Evolutionary conservation across 2,888 invertebrate species (phyloP).

Genomic region (Drosophila formosana): DNA sequence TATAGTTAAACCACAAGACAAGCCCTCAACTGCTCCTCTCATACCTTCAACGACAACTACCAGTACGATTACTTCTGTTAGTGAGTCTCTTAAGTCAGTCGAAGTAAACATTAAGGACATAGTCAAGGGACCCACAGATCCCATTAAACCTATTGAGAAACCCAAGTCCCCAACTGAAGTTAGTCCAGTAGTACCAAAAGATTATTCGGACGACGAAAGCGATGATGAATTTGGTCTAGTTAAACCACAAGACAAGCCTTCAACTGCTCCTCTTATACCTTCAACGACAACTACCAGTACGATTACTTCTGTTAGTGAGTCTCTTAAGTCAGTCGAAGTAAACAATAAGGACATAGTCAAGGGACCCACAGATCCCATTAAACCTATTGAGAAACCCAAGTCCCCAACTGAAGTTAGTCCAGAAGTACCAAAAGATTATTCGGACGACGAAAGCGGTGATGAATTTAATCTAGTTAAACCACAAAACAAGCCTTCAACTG

Average conservation of each 20-base stretch:
- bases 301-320: slow-evolving; percentile 7
- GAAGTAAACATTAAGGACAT: neutral
- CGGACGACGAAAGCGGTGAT: slow-evolving; percentile 15
- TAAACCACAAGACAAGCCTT: neutral
- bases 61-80: neutral
- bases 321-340: slow-evolving; percentile 3
- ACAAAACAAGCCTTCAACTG: neutral
- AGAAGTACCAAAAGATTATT: neutral
- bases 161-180: slow-evolving; percentile 5
- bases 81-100: slow-evolving; percentile 9
- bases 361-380: neutral
- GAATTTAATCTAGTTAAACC: neutral
- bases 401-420: neutral
- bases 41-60: neutral
- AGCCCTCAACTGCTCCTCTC: slow-evolving; percentile 1
- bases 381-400: slow-evolving; percentile 13
- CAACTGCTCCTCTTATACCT: neutral
- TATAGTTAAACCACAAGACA: neutral
- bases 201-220: slow-evolving; percentile 17
- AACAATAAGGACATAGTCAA: neutral
- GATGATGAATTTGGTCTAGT: slow-evolving; percentile 19
- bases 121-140: neutral
- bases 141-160: slow-evolving; percentile 12
- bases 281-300: neutral
- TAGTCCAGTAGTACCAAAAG: neutral